Evolutionary conservation across 1,140 invertebrate species (phyloP).

Genomic region (Panulirus ornatus): DNA sequence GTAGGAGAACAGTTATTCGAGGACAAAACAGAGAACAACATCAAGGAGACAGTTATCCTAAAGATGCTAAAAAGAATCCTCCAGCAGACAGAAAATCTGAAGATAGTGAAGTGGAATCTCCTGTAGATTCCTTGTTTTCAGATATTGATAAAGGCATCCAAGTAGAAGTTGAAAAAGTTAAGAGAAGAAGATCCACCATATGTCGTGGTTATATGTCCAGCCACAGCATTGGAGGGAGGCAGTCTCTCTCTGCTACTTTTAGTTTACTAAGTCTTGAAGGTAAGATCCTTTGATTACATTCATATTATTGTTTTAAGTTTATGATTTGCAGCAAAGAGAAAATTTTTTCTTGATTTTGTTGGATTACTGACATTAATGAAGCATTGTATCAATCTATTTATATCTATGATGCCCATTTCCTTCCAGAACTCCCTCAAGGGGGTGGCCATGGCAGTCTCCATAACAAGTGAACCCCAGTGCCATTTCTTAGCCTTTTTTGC

Average conservation of each 20-base stretch:
- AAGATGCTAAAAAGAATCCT: not conserved
- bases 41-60: not conserved
- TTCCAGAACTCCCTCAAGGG: too few species aligned
- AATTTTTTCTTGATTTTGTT: too few species aligned
- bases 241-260: conserved; percentile 5
- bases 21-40: not conserved
- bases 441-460: too few species aligned
- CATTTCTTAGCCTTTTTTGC: too few species aligned
- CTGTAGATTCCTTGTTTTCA: not conserved
- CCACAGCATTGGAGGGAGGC: conserved; percentile 7
- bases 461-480: too few species aligned
- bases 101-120: not conserved
- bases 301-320: not conserved
- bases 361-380: too few species aligned
- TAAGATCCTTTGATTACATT: not conserved
- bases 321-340: too few species aligned
- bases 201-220: not conserved
- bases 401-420: too few species aligned
- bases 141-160: not conserved
- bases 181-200: conserved; percentile 11
- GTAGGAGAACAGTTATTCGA: not conserved
- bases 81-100: not conserved
- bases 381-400: too few species aligned
- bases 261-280: not conserved
- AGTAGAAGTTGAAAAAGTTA: conserved; percentile 12